Evolutionary conservation across 2,113 vertebrate genomes (phyloP).

Genomic region (Hipposideros armiger): DNA sequence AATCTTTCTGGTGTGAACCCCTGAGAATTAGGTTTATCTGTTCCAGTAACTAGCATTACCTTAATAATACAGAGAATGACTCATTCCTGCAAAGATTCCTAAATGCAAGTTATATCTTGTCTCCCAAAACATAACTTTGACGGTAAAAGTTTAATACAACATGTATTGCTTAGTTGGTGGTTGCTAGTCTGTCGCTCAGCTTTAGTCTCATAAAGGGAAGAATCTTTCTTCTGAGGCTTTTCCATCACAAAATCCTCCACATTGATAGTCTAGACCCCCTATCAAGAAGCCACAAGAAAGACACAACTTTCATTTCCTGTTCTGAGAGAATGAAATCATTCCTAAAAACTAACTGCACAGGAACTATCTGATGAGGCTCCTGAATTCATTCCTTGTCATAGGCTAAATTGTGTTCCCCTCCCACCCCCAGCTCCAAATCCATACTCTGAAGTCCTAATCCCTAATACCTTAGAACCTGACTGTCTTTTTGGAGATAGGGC

Average conservation of each 20-base stretch:
- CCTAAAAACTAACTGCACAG: background rate
- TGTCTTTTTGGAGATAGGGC: background rate
- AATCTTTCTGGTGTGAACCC: background rate
- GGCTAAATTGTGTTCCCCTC: background rate
- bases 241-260: background rate
- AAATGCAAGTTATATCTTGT: background rate
- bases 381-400: background rate
- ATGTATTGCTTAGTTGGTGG: background rate
- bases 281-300: background rate
- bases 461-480: background rate
- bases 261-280: background rate
- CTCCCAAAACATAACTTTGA: background rate
- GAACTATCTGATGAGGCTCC: background rate
- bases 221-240: background rate
- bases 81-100: background rate
- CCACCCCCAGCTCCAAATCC: no score
- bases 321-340: background rate
- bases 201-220: constrained; percentile 12
- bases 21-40: background rate
- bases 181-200: background rate
- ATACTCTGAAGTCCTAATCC: background rate
- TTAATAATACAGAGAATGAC: background rate
- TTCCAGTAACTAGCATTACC: background rate
- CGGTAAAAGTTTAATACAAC: background rate
- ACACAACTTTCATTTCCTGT: background rate